Percentiles rank a stretch among this genome's conserved stretches.
These are phyloP conservation scores for Stichodactyla helianthus DNA, from an alignment of 64 coral and sea anemone species.

Conservation along the genomic window DNA sequence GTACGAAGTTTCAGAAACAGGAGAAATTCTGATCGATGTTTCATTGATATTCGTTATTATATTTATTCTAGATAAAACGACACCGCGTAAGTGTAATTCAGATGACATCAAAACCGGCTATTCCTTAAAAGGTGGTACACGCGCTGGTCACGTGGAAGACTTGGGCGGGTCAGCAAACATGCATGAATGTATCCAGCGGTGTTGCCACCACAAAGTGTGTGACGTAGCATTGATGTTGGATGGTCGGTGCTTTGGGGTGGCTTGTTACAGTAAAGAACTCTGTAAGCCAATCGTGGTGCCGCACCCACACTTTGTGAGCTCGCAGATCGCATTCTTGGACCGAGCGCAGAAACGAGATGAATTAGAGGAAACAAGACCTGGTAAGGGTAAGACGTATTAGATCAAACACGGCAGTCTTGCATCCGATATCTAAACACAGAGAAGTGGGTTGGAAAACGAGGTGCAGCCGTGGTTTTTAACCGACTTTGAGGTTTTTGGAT, in stretches of 20 bases:
- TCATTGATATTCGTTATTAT: no score
- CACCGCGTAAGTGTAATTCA: slow-evolving; percentile 10
- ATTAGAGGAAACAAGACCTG: not conserved
- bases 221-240: slow-evolving; percentile 82
- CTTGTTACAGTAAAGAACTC: slow-evolving; percentile 60
- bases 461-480: no score
- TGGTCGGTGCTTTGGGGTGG: slow-evolving; percentile 75
- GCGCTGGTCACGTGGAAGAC: slow-evolving; percentile 40
- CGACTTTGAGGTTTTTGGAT: no score
- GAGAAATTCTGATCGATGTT: no score
- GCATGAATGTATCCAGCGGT: slow-evolving; percentile 57
- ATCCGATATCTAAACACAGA: no score
- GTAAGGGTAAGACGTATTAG: not conserved
- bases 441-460: no score
- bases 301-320: slow-evolving; percentile 71
- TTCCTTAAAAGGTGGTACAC: slow-evolving; percentile 54
- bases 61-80: not conserved
- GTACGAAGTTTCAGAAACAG: no score
- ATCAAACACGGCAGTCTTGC: no score
- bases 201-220: slow-evolving; percentile 60
- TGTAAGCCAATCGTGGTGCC: slow-evolving; percentile 67
- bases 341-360: slow-evolving; percentile 59
- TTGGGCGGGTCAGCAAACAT: slow-evolving; percentile 58
- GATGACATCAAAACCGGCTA: slow-evolving; percentile 38
- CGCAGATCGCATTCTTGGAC: slow-evolving; percentile 62